A percentile compares a stretch with the other conserved stretches of the same genome.
Evolutionary conservation across 1,140 invertebrate species (phyloP).

Genomic region (Aphidius gifuensis): DNA sequence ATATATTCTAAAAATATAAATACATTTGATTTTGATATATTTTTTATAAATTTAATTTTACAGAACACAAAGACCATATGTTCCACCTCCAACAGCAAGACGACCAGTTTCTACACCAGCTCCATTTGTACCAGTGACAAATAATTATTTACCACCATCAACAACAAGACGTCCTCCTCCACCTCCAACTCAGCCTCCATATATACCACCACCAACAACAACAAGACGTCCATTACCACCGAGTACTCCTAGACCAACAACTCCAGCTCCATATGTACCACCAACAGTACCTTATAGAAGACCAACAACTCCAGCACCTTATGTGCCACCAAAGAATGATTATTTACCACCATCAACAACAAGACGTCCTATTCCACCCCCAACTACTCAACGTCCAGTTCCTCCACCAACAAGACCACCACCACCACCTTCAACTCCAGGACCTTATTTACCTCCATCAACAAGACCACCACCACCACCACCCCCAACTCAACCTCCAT

Average conservation of each 20-base stretch:
- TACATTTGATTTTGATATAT: no score
- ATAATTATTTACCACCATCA: no score
- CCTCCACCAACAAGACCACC: not conserved
- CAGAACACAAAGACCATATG: no score
- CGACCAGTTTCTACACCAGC: conserved; percentile 20
- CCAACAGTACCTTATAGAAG: no score
- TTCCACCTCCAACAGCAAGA: conserved; percentile 5
- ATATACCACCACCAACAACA: conserved; percentile 16
- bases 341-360: conserved; percentile 19
- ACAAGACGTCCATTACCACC: conserved; percentile 16
- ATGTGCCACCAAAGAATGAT: conserved; percentile 18
- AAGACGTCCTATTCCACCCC: conserved; percentile 3
- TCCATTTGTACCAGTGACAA: not conserved
- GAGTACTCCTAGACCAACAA: not conserved
- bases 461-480: conserved; percentile 10
- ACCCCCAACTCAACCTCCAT: not conserved
- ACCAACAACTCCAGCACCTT: conserved; percentile 14
- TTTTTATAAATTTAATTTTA: no score
- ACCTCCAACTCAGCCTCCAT: conserved; percentile 10
- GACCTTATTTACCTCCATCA: not conserved
- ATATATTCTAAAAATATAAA: no score
- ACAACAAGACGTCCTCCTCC: no score
- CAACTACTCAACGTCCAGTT: not conserved
- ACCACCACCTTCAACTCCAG: conserved; percentile 5
- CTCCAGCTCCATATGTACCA: no score